Conservation (phyloP, 2,888 invertebrate species). For the Sarcophaga caerulescens region DNA sequence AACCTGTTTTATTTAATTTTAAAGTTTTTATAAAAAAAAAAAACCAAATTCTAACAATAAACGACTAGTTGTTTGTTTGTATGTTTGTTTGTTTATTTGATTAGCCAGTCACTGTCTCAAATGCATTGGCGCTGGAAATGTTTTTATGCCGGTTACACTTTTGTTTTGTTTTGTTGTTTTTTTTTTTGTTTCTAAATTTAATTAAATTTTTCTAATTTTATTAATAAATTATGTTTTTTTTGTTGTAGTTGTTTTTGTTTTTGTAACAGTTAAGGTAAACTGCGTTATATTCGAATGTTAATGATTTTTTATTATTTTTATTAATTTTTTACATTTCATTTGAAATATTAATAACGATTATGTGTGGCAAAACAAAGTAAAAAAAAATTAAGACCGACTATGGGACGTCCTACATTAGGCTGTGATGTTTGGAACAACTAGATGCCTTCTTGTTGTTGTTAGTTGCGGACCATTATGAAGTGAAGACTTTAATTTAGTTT, state of each 20-base stretch:
- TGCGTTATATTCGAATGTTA: conserved; percentile 49
- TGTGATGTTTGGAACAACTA: no score
- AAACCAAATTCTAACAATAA: no score
- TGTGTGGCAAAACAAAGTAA: no score
- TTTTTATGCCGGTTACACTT: background rate
- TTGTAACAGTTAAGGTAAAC: conserved; percentile 56
- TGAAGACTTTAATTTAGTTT: no score
- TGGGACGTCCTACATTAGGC: no score
- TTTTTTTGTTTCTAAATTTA: no score
- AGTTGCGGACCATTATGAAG: no score
- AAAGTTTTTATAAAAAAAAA: no score
- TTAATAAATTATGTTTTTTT: background rate
- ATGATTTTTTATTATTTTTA: background rate
- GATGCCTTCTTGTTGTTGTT: no score
- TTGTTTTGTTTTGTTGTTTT: background rate
- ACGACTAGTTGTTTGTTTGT: background rate
- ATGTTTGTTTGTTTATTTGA: background rate
- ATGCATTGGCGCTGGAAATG: background rate
- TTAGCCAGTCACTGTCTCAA: background rate
- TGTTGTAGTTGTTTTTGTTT: conserved; percentile 31
- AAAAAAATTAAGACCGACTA: no score
- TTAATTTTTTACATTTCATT: background rate
- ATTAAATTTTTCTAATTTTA: background rate
- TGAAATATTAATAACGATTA: no score
- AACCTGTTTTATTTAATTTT: no score